A percentile compares a stretch with the other conserved stretches of the same genome.
phyloP scores from a whole-genome alignment of 2,797 vertebrate genomes.

The Sebastes elongatus region DNA sequence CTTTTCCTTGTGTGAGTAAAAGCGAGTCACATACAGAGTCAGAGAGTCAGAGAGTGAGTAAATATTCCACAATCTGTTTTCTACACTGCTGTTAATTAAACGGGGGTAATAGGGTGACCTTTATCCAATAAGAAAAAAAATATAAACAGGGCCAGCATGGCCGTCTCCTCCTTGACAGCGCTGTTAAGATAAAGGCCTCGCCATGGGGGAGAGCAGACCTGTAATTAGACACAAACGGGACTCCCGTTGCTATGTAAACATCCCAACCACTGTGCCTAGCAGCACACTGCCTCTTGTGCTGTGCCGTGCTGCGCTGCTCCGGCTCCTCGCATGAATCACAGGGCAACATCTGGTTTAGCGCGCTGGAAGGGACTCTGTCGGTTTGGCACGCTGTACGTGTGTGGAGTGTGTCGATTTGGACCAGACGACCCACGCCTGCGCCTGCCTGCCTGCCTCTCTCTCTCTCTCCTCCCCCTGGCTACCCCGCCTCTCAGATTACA shows the following conservation, averaged over 20 bases:
- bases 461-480: conserved; percentile 44
- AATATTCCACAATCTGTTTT: conserved; percentile 2
- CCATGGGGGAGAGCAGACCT: conserved; percentile 60
- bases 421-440: conserved; percentile 56
- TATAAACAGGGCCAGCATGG: conserved; percentile 19
- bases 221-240: conserved; percentile 76
- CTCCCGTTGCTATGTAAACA: conserved; percentile 85
- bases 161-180: conserved; percentile 41
- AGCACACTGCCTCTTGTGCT: conserved; percentile 47
- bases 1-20: not conserved
- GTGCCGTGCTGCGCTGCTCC: conserved; percentile 25
- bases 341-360: conserved; percentile 80
- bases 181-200: conserved; percentile 67
- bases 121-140: conserved; percentile 19
- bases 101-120: conserved; percentile 12
- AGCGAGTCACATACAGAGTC: not conserved
- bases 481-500: conserved; percentile 73
- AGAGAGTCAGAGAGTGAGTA: not conserved
- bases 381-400: conserved; percentile 68
- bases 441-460: conserved; percentile 28
- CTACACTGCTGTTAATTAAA: conserved; percentile 42
- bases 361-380: conserved; percentile 70
- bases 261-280: conserved; percentile 60
- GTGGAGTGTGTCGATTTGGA: conserved; percentile 79
- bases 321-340: conserved; percentile 68